phyloP scores from a whole-genome alignment of 2,797 vertebrate genomes.

The Scolopax rusticola region DNA sequence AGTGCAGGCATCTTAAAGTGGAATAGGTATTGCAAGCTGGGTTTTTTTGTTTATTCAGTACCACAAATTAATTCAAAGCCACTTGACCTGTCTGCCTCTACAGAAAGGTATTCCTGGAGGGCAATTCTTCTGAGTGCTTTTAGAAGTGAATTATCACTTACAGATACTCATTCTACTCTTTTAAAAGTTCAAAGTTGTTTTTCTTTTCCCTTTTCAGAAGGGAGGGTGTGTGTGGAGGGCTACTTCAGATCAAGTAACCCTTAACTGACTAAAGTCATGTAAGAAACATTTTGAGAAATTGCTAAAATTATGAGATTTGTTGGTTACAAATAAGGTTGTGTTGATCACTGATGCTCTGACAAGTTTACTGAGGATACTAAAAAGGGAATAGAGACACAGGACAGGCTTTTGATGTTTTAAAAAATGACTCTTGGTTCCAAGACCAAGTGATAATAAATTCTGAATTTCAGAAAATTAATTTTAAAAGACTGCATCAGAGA shows the following conservation, averaged over 20 bases:
- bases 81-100: background rate
- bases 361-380: background rate
- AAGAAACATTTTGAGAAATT: background rate
- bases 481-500: background rate
- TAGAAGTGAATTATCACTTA: background rate
- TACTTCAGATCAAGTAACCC: background rate
- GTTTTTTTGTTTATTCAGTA: background rate
- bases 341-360: background rate
- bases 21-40: background rate
- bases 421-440: background rate
- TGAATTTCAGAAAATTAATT: background rate
- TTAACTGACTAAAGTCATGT: background rate
- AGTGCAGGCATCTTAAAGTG: no score
- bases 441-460: background rate
- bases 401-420: background rate
- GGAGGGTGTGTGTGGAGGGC: background rate
- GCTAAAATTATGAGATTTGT: background rate
- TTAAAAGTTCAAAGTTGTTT: background rate
- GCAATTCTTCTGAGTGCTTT: background rate
- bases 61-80: background rate
- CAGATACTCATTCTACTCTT: background rate
- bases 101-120: background rate
- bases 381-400: background rate
- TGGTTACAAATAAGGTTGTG: background rate
- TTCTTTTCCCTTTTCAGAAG: background rate